Base-by-base conservation (phyloP, 2,797 vertebrate genomes). In the Nasua narica region DNA sequence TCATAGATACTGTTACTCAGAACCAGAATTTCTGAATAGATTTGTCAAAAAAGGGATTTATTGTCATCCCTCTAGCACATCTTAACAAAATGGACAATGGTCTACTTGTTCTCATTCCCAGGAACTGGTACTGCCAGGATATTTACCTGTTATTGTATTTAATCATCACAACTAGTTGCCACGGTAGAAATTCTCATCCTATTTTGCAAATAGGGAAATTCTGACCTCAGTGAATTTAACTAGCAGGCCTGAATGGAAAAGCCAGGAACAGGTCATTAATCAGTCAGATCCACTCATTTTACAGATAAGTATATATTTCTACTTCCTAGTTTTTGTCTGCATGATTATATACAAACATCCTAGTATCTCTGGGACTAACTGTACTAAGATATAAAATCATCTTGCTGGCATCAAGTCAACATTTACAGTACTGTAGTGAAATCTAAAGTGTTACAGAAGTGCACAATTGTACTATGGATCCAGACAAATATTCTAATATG, bases 401-500 rank as follows among this genome's bases (percentile, higher is more conserved):
- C 35, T 54, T 94, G 48, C 46, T 92, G 29, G 48, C 92, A 48
- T 58, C 90, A 93, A 93, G 79, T 95, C 29, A 88, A 90, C 46
- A 84, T 79, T 93, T 87, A 85, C 3, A 67, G 46, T 84, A 82
- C 32, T 92, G 46, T 29, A 67, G 19, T 89, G 21, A 50, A 96
- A 97, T 89, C 37, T 32, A 76, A 90, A 81, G 79, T 94, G 19
- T 79, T 88, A 74, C 14, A 69, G 74, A 93, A 43, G 27, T 72
- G 32, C 50, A 89, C 16, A 83, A 72, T 82, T 94, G 62, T 85
- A 74, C 56, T 69, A 86, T 23, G 8, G 48, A 85, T 85, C 46
- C 77, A 94, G 54, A 92, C 25, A 95, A 97, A 72, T 82, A 91
- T 95, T 92, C 54, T 83, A 52, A 86, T 97, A 92, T 67, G 92